Evolutionary conservation across 2,888 invertebrate genomes (phyloP), one percentile per base, ranked within the genome.

Genomic region (Drosophila vallismaia): DNA sequence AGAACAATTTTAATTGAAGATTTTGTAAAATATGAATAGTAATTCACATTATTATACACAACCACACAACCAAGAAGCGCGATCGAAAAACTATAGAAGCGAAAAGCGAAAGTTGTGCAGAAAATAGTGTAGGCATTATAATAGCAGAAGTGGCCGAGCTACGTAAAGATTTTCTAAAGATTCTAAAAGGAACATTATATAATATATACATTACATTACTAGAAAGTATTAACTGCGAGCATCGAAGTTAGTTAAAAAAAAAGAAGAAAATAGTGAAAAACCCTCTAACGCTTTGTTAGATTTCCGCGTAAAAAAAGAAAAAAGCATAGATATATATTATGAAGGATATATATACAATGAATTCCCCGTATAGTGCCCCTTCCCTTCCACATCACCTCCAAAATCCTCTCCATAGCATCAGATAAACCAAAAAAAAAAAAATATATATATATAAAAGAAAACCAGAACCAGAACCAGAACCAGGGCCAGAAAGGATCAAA

Each of bases 141-240:
- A 64, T 81, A 86, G 81, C 68, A 77, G 78, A 84, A 54, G 86
- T 81, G 86, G 80, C 80, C 84, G 84, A 81, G 80, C 80, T 81
- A 81, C 80, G 75, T 77, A 86, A 83, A 77, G 50, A 71, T 77
- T 86, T 80, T 86, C 84, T 82, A 86, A 80, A 79, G 75, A 80
- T 80, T 80, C 80, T 80, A 81, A 86, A 86, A 82, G 79, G 85
- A 79, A 78, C 66, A 67, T 50, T 52, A 55, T 54, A 82, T 67
- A 19, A 19, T 19, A 19, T 19, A 79, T 79, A 76, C 70, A 79
- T 75, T 72, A 54, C 14, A 60, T 48, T 71, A 79, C 45, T 66
- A 72, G 69, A 72, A 70, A 84, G 85, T 84, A 86, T 84, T 86
- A 82, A 86, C 80, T 70, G 81, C 74, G 78, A 74, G 81, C 86